phyloP scores from a whole-genome alignment of 2,888 invertebrate species.

The Parnassius glacialis region DNA sequence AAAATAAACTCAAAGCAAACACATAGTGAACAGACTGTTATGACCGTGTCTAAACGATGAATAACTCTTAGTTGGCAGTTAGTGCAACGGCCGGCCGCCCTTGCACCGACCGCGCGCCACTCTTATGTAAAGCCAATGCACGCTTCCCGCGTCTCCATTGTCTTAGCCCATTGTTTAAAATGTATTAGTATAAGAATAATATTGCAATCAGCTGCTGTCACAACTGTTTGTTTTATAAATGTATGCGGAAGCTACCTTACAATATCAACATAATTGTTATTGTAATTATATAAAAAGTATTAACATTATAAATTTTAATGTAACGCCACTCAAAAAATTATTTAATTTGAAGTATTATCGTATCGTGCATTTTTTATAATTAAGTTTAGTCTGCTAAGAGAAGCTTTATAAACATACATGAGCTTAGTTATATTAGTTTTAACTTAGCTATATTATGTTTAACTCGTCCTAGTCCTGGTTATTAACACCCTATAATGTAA shows the following conservation, averaged over 20 bases:
- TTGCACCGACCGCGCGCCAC: conserved; percentile 51
- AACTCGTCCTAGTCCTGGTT: no score
- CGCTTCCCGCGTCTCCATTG: conserved; percentile 37
- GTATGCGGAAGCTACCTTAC: not conserved
- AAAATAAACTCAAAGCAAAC: conserved; percentile 6
- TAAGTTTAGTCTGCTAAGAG: no score
- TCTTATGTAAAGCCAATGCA: conserved; percentile 61
- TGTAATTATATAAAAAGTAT: no score
- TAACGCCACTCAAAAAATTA: no score
- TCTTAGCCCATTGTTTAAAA: conserved; percentile 2
- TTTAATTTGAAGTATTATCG: no score
- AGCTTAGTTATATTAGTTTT: no score
- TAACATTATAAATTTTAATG: no score
- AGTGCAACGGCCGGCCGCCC: conserved; percentile 65
- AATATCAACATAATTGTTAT: not conserved
- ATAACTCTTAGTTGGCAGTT: conserved; percentile 34
- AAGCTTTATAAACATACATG: no score
- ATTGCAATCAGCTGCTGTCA: not conserved
- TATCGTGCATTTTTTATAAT: no score
- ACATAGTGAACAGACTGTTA: conserved; percentile 7
- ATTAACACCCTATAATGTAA: no score
- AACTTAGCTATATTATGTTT: no score
- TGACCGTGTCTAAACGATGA: conserved; percentile 30
- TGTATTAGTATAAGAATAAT: not conserved
- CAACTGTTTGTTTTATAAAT: not conserved